phyloP scores from a whole-genome alignment of 2,888 invertebrate species.

The Conchocele bisecta region DNA sequence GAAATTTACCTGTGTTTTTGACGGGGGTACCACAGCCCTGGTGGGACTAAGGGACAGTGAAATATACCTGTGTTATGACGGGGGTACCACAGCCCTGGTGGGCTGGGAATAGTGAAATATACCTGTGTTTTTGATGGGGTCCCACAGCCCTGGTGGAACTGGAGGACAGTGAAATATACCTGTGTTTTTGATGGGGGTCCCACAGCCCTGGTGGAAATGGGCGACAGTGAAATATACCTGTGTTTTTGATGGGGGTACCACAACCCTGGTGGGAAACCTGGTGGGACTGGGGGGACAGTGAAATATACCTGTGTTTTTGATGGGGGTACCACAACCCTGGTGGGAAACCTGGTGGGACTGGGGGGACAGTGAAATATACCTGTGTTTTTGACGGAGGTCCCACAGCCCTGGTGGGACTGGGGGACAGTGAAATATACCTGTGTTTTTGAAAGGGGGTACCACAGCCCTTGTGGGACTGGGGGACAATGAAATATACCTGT shows the following conservation, averaged over 20 bases:
- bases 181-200: slow-evolving; percentile 49
- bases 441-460: slow-evolving; percentile 52
- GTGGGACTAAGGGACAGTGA: slow-evolving; percentile 90
- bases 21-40: slow-evolving; percentile 54
- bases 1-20: slow-evolving; percentile 54
- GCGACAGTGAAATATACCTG: slow-evolving; percentile 59
- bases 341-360: slow-evolving; percentile 92
- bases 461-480: slow-evolving; percentile 88
- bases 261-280: slow-evolving; percentile 85
- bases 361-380: slow-evolving; percentile 90
- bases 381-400: slow-evolving; percentile 49
- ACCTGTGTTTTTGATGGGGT: slow-evolving; percentile 48
- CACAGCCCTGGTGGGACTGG: slow-evolving; percentile 86
- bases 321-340: slow-evolving; percentile 50
- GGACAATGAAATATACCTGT: slow-evolving; percentile 58
- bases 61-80: slow-evolving; percentile 48
- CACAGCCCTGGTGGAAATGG: slow-evolving; percentile 53
- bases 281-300: slow-evolving; percentile 93
- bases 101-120: too few species aligned
- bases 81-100: slow-evolving; percentile 84
- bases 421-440: slow-evolving; percentile 59
- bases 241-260: slow-evolving; percentile 49
- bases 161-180: slow-evolving; percentile 61
- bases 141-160: slow-evolving; percentile 50
- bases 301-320: slow-evolving; percentile 56